Conservation (phyloP, 1,140 invertebrate species). For the Paramacrobiotus metropolitanus region DNA sequence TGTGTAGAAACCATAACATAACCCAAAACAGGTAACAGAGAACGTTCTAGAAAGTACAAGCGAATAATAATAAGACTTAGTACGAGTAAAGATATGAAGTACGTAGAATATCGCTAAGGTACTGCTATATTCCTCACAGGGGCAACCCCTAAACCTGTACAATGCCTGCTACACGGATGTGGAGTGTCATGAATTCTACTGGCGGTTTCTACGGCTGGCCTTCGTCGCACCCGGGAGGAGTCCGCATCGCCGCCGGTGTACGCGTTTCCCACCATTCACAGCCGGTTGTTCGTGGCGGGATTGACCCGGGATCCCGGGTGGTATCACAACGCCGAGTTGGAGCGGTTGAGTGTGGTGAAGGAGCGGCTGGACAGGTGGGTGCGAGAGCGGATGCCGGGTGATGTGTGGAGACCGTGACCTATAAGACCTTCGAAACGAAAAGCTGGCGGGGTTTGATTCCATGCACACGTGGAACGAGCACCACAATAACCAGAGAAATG, state of each 20-base stretch:
- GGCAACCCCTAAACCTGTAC: too few species aligned
- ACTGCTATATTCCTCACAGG: too few species aligned
- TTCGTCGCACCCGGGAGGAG: neutral
- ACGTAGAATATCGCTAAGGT: too few species aligned
- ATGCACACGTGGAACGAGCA: neutral
- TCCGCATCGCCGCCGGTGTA: neutral
- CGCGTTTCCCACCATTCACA: neutral
- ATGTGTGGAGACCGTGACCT: neutral
- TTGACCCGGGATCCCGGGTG: neutral
- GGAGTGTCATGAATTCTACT: neutral
- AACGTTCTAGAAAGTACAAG: too few species aligned
- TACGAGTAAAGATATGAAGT: too few species aligned
- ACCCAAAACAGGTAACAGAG: too few species aligned
- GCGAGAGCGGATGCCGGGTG: neutral
- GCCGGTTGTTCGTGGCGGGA: neutral
- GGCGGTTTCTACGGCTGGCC: neutral
- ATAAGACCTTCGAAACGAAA: neutral
- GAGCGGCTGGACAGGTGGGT: neutral
- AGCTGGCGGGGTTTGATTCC: neutral
- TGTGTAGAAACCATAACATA: too few species aligned
- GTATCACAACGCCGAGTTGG: neutral
- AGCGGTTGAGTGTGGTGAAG: neutral
- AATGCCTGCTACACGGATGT: neutral
- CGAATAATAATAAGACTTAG: too few species aligned
- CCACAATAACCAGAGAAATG: neutral